A percentile compares a stretch with the other conserved stretches of the same genome.
These are phyloP conservation scores for Crotalus horridus DNA, from an alignment of 2,113 vertebrate species.

Conservation along the genomic window DNA sequence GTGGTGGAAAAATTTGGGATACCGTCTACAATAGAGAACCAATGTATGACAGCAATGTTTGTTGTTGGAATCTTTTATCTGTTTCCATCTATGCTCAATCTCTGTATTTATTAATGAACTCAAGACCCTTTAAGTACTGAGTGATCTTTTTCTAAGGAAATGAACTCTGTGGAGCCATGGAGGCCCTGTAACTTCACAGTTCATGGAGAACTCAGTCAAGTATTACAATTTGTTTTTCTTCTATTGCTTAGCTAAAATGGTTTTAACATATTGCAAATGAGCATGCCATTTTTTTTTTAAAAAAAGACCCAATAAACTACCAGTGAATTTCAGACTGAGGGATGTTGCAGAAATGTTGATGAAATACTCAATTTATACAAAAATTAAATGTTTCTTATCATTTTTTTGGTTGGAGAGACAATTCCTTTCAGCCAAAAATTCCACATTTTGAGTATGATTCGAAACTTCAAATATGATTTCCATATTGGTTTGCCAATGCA, in stretches of 20 bases:
- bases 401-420: neutral
- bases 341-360: neutral
- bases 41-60: neutral
- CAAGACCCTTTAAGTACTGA: neutral
- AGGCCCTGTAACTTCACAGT: neutral
- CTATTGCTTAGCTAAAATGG: neutral
- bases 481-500: neutral
- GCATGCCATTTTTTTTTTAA: neutral
- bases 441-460: neutral
- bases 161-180: neutral
- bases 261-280: neutral
- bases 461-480: neutral
- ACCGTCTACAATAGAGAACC: neutral
- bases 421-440: neutral
- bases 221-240: neutral
- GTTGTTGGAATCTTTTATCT: neutral
- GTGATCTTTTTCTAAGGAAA: neutral
- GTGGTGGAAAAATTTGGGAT: neutral
- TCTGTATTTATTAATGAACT: neutral
- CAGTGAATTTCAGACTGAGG: neutral
- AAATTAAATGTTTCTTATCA: neutral
- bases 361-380: neutral
- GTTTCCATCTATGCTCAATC: neutral
- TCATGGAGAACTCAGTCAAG: neutral
- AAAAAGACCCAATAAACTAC: neutral